phyloP scores from a whole-genome alignment of 2,113 vertebrate species.

The Pelvicachromis taeniatus region DNA sequence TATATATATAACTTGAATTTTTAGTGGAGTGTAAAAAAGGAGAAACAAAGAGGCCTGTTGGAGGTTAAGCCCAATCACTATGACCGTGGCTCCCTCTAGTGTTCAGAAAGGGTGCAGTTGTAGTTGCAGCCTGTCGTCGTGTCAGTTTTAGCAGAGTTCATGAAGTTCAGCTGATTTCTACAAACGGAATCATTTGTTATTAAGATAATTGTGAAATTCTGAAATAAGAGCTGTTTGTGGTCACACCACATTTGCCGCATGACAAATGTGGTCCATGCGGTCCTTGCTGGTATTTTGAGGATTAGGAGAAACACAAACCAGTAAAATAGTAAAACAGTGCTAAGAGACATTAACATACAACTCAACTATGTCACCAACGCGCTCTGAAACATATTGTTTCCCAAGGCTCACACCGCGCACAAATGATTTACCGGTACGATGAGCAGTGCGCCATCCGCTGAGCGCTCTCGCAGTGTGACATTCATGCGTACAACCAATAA shows the following conservation, averaged over 20 bases:
- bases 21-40: background rate
- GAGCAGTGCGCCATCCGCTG: background rate
- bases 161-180: background rate
- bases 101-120: background rate
- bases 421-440: background rate
- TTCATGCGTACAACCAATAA: background rate
- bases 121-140: background rate
- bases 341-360: background rate
- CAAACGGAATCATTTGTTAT: background rate
- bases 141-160: background rate
- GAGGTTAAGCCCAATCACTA: background rate
- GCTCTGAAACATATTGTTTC: background rate
- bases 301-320: background rate
- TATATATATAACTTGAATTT: background rate
- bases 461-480: background rate
- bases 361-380: too few relatives aligned
- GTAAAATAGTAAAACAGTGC: background rate
- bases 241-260: background rate
- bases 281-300: background rate
- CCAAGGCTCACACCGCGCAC: background rate
- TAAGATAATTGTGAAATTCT: background rate
- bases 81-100: slow-evolving; percentile 45
- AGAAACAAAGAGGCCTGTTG: fast-evolving
- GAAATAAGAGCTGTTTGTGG: background rate
- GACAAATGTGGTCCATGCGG: too few relatives aligned